Evolutionary conservation across 2,797 vertebrate species (phyloP).

Genomic region (Aphelocoma californica): DNA sequence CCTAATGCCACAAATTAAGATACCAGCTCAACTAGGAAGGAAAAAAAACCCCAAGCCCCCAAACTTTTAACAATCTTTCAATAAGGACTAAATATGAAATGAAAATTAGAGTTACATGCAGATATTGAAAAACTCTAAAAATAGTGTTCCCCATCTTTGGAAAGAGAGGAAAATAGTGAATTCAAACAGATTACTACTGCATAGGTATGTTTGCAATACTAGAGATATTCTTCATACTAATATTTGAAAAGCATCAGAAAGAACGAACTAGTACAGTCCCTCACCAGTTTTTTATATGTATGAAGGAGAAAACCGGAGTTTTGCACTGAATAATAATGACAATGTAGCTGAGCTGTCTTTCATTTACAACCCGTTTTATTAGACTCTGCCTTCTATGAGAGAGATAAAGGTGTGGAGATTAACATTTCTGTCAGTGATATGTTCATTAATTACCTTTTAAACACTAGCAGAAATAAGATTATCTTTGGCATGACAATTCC

Average conservation of each 20-base stretch:
- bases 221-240: not conserved
- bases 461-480: not conserved
- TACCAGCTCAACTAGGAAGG: not conserved
- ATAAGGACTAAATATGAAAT: not conserved
- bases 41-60: fast-evolving
- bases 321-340: not conserved
- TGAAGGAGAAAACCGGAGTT: not conserved
- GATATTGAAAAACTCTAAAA: not conserved
- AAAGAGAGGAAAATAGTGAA: not conserved
- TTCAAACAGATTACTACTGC: not conserved
- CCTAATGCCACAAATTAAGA: not conserved
- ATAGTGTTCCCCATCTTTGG: not conserved
- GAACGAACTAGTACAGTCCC: not conserved
- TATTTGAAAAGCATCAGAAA: not conserved
- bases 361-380: not conserved
- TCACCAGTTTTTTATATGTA: not conserved
- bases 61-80: not conserved
- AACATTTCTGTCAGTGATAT: not conserved
- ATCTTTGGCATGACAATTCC: not conserved
- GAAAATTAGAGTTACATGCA: not conserved
- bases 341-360: not conserved
- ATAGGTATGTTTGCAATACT: not conserved
- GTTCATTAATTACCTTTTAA: not conserved
- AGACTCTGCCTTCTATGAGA: not conserved
- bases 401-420: not conserved